A percentile compares a stretch with the other conserved stretches of the same genome.
Conservation (phyloP, 2,113 vertebrate genomes). For the Blennius ocellaris region DNA sequence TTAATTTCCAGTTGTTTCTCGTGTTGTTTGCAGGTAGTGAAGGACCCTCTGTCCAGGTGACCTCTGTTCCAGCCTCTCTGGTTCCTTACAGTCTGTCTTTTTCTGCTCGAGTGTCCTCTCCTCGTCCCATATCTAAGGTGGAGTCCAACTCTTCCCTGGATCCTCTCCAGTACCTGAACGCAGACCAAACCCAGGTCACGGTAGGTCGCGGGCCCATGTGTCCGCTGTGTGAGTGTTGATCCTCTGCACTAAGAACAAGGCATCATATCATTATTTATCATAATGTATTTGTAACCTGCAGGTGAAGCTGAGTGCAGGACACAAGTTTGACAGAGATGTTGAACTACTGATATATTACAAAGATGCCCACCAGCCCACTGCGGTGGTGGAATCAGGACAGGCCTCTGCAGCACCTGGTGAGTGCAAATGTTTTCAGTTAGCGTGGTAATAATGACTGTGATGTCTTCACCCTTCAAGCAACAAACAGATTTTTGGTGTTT, state of each 20-base stretch:
- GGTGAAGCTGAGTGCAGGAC: slow-evolving; percentile 84
- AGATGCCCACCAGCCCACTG: slow-evolving; percentile 80
- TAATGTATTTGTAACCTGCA: slow-evolving; percentile 40
- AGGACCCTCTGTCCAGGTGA: slow-evolving; percentile 60
- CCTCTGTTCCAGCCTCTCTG: slow-evolving; percentile 61
- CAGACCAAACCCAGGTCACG: slow-evolving; percentile 80
- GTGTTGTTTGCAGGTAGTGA: slow-evolving; percentile 54
- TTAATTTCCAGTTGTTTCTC: too few relatives aligned
- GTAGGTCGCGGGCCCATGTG: slow-evolving; percentile 71
- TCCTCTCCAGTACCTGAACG: slow-evolving; percentile 74
- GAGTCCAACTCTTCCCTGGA: slow-evolving; percentile 83
- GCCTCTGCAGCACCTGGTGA: slow-evolving; percentile 73
- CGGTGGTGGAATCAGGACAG: slow-evolving; percentile 81
- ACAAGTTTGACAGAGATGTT: slow-evolving; percentile 86
- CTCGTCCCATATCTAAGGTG: slow-evolving; percentile 81
- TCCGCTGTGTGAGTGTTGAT: slow-evolving; percentile 7
- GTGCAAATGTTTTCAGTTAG: not conserved
- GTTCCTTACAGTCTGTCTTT: slow-evolving; percentile 84
- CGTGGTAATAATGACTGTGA: too few relatives aligned
- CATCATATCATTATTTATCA: not conserved
- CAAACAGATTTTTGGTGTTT: too few relatives aligned
- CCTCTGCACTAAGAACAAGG: not conserved
- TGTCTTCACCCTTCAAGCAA: too few relatives aligned
- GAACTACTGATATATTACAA: slow-evolving; percentile 86
- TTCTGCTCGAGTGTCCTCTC: slow-evolving; percentile 75